Base-by-base conservation (phyloP, 2,113 vertebrate species). In the Lichenostomus cassidix region DNA sequence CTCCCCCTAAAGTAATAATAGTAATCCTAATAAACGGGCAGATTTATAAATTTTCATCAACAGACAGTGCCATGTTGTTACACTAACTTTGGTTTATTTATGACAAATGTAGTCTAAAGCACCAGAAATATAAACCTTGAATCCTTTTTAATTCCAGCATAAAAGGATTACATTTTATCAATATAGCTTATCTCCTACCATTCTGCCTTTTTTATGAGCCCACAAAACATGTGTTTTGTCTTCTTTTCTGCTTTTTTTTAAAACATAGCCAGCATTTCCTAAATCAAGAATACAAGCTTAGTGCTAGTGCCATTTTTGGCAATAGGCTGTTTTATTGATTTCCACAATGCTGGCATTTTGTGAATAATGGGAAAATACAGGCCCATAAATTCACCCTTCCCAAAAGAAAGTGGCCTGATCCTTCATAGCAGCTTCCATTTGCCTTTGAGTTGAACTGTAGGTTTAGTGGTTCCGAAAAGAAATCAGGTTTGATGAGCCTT, bases 91-190 rank as follows among this genome's bases (percentile, higher is more conserved):
- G 86, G 62, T 78, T 92, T 94, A 92, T 95, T 96, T 95, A 65
- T 92, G 87, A 69, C 92, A 91, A 90, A 90, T 81, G 83, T 82
- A 94, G 77, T 91, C 87, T 81, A 68, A 92, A 67, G 60, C 50
- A 90, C 47, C 63, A 83, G 82, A 88, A 90, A 90, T 74, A 90
- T 42, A 94, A 96, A 95, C 74, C 65, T 89, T 58, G 87, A 95
- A 95, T 88, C 86, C 41, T 87, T 97, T 96, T 59, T 42, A 94
- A 87, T 96, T 97, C 91, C 73, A 69, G 9, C n/a, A 78, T 94
- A 97, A 96, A 92, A 70, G 84, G 85, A 94, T 95, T 97, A 84
- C 37, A 14, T 89, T 94, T 96, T 95, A 92, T 92, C 91, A 65
- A 7, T 81, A 42, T 35, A 87, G 70, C 82, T 94, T 87, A 95